phyloP scores from a whole-genome alignment of 2,113 vertebrate genomes.

The Rhinichthys klamathensis region DNA sequence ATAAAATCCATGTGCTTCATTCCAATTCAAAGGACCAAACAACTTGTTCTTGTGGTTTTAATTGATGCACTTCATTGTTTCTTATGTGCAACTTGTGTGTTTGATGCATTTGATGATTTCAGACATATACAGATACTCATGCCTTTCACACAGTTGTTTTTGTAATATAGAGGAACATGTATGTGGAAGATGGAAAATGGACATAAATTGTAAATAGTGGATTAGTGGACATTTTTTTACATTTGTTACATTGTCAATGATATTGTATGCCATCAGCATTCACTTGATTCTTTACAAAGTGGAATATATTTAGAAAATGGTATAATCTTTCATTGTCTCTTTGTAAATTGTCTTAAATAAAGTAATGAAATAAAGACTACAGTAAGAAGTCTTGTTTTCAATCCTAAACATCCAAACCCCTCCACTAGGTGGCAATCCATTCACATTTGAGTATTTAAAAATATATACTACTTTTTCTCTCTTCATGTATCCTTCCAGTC shows the following conservation, averaged over 20 bases:
- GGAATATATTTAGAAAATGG: neutral
- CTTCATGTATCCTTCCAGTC: neutral
- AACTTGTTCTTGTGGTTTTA: conserved; percentile 47
- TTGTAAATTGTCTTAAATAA: neutral
- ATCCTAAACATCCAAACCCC: neutral
- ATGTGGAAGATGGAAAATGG: neutral
- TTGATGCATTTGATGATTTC: neutral
- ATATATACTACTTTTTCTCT: neutral
- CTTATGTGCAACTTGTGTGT: neutral
- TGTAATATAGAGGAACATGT: neutral
- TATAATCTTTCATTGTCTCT: neutral
- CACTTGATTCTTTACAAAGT: neutral
- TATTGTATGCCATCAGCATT: neutral
- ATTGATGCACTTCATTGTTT: neutral
- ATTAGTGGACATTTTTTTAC: neutral
- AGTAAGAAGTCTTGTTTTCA: neutral
- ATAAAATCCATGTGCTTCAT: conserved; percentile 52
- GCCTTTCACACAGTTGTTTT: neutral
- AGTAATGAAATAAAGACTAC: neutral
- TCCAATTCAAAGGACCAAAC: conserved; percentile 17
- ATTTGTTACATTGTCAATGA: neutral
- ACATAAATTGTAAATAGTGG: neutral
- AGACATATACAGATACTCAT: neutral
- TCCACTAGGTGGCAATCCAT: conserved; percentile 45
- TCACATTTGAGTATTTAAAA: neutral